Base-by-base conservation (phyloP, 2,888 invertebrate genomes). In the Clusia tigrina region DNA sequence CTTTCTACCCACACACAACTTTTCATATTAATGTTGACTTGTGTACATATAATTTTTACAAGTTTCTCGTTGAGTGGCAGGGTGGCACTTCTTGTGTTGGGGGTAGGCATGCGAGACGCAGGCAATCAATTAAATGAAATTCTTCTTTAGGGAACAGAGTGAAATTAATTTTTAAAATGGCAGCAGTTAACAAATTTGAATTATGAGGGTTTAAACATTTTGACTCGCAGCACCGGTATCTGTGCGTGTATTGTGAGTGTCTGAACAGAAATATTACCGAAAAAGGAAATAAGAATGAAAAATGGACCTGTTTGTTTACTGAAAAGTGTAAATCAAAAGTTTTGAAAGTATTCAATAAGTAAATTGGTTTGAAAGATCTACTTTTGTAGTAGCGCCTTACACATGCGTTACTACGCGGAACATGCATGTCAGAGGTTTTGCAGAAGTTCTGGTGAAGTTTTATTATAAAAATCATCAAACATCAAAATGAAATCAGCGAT, bases 91-190 rank as follows among this genome's bases (percentile, higher is more conserved):
- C 6, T 42, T 6, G 42, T 42, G n/a, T 6, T 42, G 42, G 12
- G 42, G 42, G 42, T 6, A 15, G n/a, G 37, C 67, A 64, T 67
- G 72, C 69, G 67, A 63, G 56, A 67, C 74, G 76, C n/a, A 72
- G 37, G 38, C 70, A 73, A 75, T 72, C 76, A 75, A 74, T 74
- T 74, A 75, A 74, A 71, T 75, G 67, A 74, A 70, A 75, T 70
- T 72, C 68, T 68, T 63, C 75, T 66, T 67, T 51, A 38, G 73
- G 75, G 75, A 68, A 66, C 64, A 70, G 59, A 69, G 62, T 66
- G 72, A 70, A 72, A n/a, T 74, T 71, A 74, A 73, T 73, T 72
- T 74, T 73, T 74, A 70, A 73, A 73, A 70, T 70, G 74, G 56
- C 37, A 20, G 32, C 54, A 54, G 54, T 54, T 54, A 54, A 25